Evolutionary conservation across 1,140 invertebrate genomes (phyloP), one percentile per base, ranked within the genome.

Genomic region (Vollenhovia emeryi): DNA sequence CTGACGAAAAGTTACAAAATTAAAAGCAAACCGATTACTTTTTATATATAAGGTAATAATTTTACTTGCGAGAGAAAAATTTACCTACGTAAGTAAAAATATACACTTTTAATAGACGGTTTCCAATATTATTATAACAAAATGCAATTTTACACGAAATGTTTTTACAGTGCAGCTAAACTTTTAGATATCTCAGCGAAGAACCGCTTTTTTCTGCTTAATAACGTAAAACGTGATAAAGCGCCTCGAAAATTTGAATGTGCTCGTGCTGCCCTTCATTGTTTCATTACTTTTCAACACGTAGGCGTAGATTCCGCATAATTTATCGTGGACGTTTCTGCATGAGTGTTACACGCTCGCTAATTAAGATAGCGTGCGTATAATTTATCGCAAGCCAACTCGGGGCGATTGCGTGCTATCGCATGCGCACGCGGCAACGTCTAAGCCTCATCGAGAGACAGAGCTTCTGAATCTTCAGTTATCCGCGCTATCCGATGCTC

Each of bases 311-410:
- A 55, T 36, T 40, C 45, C 27, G 21, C 13, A 50, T 71, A 24
- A 69, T 68, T 66, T 80, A 43, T 80, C 24, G 50, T 33, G n/a
- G 18, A 57, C 33, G 24, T 36, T 79, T 15, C 62, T 30, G 15
- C 64, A 55, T 21, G 43, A 66, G 21, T 50, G 59, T 79, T 79
- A 36, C 36, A 68, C 36, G 64, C 64, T 55, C n/a, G 24, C 50
- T 71, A 66, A 27, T 71, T 45, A 43, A 66, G 64, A 80, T 55
- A 71, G 64, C 64, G 30, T 64, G 75, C 75, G 64, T 80, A 69
- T 80, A 80, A 80, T 80, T 80, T 69, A 80, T 80, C 13, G 40
- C 11, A 69, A 80, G 33, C 36, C 71, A 69, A 55, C 64, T 15
- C 36, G 50, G 59, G 6, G 36, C 30, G 24, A 45, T 36, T 57